Evolutionary conservation across 92 coral and sea anemone genomes (phyloP).

Genomic region (Isaurus tuberculatus): DNA sequence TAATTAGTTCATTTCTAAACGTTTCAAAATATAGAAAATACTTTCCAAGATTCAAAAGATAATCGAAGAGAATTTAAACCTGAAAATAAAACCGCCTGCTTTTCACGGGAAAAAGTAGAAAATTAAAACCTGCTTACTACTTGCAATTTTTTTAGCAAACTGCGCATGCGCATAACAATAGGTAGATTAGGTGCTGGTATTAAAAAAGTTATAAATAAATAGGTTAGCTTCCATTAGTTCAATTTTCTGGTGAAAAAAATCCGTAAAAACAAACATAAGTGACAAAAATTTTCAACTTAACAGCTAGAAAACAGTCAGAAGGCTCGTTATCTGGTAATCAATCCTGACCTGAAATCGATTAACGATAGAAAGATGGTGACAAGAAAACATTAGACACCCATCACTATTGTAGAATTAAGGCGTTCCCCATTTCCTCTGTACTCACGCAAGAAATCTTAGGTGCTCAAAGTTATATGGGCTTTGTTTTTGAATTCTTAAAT

Average conservation of each 20-base stretch:
- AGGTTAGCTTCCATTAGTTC: background rate
- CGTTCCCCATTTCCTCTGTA: conserved; percentile 3
- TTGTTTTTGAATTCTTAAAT: conserved; percentile 3
- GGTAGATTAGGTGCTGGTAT: background rate
- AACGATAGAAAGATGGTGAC: conserved; percentile 3
- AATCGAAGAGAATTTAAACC: background rate
- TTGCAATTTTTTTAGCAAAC: conserved; percentile 2
- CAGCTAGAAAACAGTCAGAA: background rate
- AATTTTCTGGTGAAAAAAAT: background rate
- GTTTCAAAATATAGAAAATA: conserved; percentile 17
- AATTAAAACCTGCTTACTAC: background rate
- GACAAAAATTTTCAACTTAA: background rate
- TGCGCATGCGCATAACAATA: conserved; percentile 69
- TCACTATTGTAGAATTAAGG: conserved; percentile 1
- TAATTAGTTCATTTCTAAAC: conserved; percentile 64
- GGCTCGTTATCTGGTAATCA: background rate
- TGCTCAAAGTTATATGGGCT: background rate
- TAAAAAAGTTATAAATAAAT: background rate
- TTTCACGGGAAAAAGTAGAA: background rate
- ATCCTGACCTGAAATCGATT: background rate
- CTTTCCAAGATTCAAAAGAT: background rate
- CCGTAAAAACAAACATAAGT: background rate
- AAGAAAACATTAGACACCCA: conserved; percentile 10
- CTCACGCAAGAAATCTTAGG: background rate
- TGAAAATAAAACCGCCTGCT: background rate